These are phyloP conservation scores for Mythimna pallens DNA, from an alignment of 2,888 invertebrate genomes.

Conservation along the genomic window DNA sequence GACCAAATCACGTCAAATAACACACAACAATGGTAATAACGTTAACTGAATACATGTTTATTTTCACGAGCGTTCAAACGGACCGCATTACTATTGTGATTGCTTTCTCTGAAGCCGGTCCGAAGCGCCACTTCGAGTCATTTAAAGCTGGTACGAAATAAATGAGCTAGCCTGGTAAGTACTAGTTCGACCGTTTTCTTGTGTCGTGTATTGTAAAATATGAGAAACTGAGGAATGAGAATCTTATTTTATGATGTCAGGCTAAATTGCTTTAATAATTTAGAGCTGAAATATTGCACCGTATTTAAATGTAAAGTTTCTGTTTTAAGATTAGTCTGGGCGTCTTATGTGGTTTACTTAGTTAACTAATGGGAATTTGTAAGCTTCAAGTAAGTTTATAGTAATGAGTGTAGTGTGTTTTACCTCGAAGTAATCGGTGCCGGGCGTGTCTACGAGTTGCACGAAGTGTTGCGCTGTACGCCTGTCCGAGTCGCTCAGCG, in stretches of 20 bases:
- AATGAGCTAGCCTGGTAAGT: slow-evolving; percentile 41
- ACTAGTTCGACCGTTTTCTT: slow-evolving; percentile 43
- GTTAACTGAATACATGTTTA: slow-evolving; percentile 72
- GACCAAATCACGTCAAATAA: slow-evolving; percentile 74
- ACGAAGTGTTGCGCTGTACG: slow-evolving; percentile 96
- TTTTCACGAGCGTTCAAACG: slow-evolving; percentile 74
- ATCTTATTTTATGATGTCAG: slow-evolving; percentile 43
- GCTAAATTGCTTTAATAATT: slow-evolving; percentile 41
- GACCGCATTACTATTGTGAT: slow-evolving; percentile 69
- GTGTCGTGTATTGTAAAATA: slow-evolving; percentile 50
- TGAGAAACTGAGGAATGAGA: slow-evolving; percentile 31
- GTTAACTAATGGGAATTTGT: slow-evolving; percentile 31
- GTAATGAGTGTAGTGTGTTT: slow-evolving; percentile 38
- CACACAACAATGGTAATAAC: slow-evolving; percentile 73
- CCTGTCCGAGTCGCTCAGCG: slow-evolving; percentile 97
- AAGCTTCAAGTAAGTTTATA: slow-evolving; percentile 30
- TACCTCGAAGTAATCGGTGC: slow-evolving; percentile 90
- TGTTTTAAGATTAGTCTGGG: slow-evolving; percentile 11
- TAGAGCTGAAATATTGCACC: slow-evolving; percentile 32
- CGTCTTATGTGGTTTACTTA: slow-evolving; percentile 37
- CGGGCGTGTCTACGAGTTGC: slow-evolving; percentile 96
- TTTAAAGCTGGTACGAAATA: slow-evolving; percentile 48
- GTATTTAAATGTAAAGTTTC: slow-evolving; percentile 23
- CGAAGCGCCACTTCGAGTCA: slow-evolving; percentile 61
- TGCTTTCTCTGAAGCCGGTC: slow-evolving; percentile 72